Base-by-base conservation (phyloP, 2,113 vertebrate species). In the Nycticryphes semicollaris region DNA sequence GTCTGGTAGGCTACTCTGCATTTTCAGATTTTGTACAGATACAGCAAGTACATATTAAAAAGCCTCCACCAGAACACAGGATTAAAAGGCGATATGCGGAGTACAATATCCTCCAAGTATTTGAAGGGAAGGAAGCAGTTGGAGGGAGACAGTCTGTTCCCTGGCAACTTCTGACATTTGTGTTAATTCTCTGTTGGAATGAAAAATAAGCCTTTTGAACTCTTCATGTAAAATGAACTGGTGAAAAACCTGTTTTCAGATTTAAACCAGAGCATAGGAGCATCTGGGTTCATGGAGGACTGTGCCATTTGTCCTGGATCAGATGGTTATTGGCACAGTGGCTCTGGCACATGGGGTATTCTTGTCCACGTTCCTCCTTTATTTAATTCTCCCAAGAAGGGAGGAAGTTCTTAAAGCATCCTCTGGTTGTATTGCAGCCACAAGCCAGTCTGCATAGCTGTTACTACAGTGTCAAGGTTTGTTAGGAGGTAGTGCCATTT, bases 131-230 rank as follows among this genome's bases (percentile, higher is more conserved):
- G 66, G 87, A 96, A 94, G 93, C 95, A 94, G 94, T 97, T 97
- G 95, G 94, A 97, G 95, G 94, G 87, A 96, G 91, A 94, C 96
- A 97, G 96, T 94, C 95, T 97, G 96, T 96, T 97, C 95, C 95
- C 84, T 95, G 96, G 96, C 95, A 97, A 89, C 93, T 96, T 94
- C 89, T 94, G 96, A 96, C 94, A 95, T 94, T 95, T 94, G 68
- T 96, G 96, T 94, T 97, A 96, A 96, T 97, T 97, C 95, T 96
- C 87, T 89, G 80, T 87, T 96, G 94, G 94, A 96, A 94, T 91
- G 69, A 94, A 96, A 94, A 92, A 96, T 91, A 94, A 95, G 94
- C 93, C 91, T 97, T 96, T 95, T 94, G 95, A 97, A 95, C 91
- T 92, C 93, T 72, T 90, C 43, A 72, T 96, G 93, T 94, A 96